These are phyloP conservation scores for Clarias pachynema DNA, from an alignment of 2,797 vertebrate species.

Conservation along the genomic window DNA sequence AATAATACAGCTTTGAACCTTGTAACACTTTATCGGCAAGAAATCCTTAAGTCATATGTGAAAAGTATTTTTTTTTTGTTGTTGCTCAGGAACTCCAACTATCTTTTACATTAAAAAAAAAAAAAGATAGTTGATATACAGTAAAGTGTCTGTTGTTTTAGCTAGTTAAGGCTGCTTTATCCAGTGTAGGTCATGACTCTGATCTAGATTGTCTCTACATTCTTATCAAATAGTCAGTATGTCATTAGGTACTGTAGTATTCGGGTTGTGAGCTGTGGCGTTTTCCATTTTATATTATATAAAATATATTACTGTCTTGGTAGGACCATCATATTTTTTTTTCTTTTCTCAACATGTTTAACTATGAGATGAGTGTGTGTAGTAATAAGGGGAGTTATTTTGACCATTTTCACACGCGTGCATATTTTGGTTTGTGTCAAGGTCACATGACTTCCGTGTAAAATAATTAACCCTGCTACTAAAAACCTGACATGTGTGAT, in stretches of 20 bases:
- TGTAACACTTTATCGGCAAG: not conserved
- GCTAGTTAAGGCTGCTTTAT: not conserved
- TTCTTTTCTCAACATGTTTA: not conserved
- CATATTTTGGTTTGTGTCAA: not conserved
- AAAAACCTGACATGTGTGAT: not conserved
- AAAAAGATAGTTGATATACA: too few species aligned
- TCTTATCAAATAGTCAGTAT: not conserved
- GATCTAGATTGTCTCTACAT: not conserved
- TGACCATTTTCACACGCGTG: not conserved
- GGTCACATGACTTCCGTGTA: not conserved
- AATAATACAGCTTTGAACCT: slow-evolving; percentile 20
- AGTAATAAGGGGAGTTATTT: not conserved
- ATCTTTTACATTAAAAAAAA: too few species aligned
- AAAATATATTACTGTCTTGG: not conserved
- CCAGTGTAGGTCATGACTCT: not conserved
- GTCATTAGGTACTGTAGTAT: not conserved
- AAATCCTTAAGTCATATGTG: not conserved
- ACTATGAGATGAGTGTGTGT: not conserved
- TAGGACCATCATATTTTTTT: not conserved
- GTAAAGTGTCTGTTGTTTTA: not conserved
- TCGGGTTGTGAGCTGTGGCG: not conserved
- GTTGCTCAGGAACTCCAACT: too few species aligned
- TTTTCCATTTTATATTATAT: not conserved
- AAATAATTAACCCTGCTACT: not conserved
- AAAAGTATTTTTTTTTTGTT: too few species aligned